Evolutionary conservation across 2,888 invertebrate genomes (phyloP).

Genomic region (Drosophila niveifrons): DNA sequence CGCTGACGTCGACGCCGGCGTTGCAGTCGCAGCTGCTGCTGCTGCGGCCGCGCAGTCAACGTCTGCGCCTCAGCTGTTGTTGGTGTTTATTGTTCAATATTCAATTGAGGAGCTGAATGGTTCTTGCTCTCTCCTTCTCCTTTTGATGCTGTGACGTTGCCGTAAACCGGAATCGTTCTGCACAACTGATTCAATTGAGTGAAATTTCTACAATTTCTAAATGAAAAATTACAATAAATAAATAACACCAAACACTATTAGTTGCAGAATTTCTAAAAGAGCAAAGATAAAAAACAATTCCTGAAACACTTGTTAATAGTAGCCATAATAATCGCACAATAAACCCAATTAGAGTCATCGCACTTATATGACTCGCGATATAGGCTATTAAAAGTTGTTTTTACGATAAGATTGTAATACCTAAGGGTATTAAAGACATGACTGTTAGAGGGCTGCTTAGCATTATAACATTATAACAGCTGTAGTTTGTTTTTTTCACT

Average conservation of each 20-base stretch:
- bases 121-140: background rate
- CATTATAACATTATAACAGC: background rate
- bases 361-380: slow-evolving; percentile 5
- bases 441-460: background rate
- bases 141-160: slow-evolving; percentile 21
- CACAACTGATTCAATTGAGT: slow-evolving; percentile 66
- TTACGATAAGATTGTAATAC: slow-evolving; percentile 20
- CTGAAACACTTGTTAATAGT: background rate
- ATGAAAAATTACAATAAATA: slow-evolving; percentile 7
- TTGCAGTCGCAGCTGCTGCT: slow-evolving; percentile 7
- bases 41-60: slow-evolving; percentile 6
- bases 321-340: background rate
- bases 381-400: slow-evolving; percentile 3
- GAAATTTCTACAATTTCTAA: slow-evolving; percentile 42
- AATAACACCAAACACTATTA: background rate
- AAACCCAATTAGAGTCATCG: slow-evolving; percentile 11
- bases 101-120: slow-evolving; percentile 59
- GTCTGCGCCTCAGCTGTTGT: slow-evolving; percentile 23
- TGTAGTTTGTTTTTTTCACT: background rate
- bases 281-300: slow-evolving; percentile 10
- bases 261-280: background rate
- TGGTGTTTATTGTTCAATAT: slow-evolving; percentile 62
- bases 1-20: slow-evolving; percentile 8
- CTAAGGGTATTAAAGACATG: slow-evolving; percentile 2
- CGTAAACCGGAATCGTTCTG: slow-evolving; percentile 65